A percentile compares a stretch with the other conserved stretches of the same genome.
phyloP scores from a whole-genome alignment of 2,797 vertebrate genomes.

The Phataginus tricuspis region DNA sequence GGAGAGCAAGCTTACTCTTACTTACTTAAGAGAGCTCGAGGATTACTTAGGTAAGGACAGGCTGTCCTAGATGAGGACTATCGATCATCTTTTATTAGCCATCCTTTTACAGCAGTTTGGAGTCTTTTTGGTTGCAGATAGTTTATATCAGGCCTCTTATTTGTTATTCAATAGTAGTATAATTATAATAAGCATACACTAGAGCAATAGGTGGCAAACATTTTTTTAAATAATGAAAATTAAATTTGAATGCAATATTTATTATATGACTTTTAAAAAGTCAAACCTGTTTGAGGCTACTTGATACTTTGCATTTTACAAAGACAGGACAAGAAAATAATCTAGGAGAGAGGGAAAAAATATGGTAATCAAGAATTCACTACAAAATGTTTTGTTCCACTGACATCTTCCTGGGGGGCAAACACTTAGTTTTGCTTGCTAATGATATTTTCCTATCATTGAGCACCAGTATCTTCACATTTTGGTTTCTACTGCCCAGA shows the following conservation, averaged over 20 bases:
- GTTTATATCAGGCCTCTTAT: neutral
- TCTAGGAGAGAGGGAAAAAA: neutral
- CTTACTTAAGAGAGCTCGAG: neutral
- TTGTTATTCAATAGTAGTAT: neutral
- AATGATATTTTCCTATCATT: constrained; percentile 67
- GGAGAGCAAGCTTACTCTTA: neutral
- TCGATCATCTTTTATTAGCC: neutral
- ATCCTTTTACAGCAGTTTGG: neutral
- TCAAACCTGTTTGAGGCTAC: neutral
- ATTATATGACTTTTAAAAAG: neutral
- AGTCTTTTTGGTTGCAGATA: neutral
- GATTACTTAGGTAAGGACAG: neutral
- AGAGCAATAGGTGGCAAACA: neutral
- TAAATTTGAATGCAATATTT: neutral
- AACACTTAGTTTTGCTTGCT: constrained; percentile 50
- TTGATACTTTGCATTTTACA: neutral
- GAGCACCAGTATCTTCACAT: constrained; percentile 11
- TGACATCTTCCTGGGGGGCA: neutral
- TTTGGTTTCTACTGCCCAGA: constrained; percentile 55
- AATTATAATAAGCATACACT: neutral
- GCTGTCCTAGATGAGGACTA: neutral
- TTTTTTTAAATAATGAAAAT: neutral
- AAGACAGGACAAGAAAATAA: neutral
- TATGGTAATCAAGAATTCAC: constrained; percentile 23
- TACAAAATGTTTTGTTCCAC: constrained; percentile 3